A percentile compares a stretch with the other conserved stretches of the same genome.
These are phyloP conservation scores for Solea solea DNA, from an alignment of 2,113 vertebrate species.

Conservation along the genomic window DNA sequence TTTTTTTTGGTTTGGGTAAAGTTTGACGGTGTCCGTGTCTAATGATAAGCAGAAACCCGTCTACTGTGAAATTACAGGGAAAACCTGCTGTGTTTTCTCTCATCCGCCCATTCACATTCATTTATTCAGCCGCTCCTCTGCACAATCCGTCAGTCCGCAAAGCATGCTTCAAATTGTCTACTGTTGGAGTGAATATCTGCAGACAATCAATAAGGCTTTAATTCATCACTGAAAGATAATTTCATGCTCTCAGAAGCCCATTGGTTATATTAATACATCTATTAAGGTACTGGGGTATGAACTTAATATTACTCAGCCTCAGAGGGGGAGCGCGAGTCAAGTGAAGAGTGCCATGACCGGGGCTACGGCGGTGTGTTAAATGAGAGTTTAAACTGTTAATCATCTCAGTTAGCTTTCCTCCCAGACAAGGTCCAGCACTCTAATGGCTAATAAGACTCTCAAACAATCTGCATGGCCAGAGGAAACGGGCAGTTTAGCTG, in stretches of 20 bases:
- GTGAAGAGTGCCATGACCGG: slow-evolving; percentile 64
- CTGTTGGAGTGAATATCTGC: slow-evolving; percentile 61
- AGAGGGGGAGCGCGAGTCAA: slow-evolving; percentile 38
- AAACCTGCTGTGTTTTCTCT: slow-evolving; percentile 13
- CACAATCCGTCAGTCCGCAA: slow-evolving; percentile 51
- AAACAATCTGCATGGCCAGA: slow-evolving; percentile 36
- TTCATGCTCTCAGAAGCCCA: slow-evolving; percentile 78
- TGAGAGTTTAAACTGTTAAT: slow-evolving; percentile 80
- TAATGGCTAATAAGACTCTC: slow-evolving; percentile 70
- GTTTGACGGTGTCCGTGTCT: slow-evolving; percentile 8
- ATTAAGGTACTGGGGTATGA: slow-evolving; percentile 72
- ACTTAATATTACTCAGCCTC: slow-evolving; percentile 69
- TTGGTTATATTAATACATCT: slow-evolving; percentile 80
- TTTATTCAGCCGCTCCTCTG: slow-evolving; percentile 41
- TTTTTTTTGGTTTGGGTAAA: slow-evolving; percentile 1
- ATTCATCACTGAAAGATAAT: slow-evolving; percentile 79
- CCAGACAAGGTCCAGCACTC: slow-evolving; percentile 60
- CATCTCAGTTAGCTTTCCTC: slow-evolving; percentile 67
- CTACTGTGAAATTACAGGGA: slow-evolving; percentile 16
- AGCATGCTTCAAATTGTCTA: slow-evolving; percentile 57
- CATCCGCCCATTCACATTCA: slow-evolving; percentile 26
- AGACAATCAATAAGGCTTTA: slow-evolving; percentile 77
- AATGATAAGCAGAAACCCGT: slow-evolving; percentile 2
- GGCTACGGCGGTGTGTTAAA: slow-evolving; percentile 68
- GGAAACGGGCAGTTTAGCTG: slow-evolving; percentile 20